Evolutionary conservation across 2,888 invertebrate genomes (phyloP).

Genomic region (Branchellion lobata): DNA sequence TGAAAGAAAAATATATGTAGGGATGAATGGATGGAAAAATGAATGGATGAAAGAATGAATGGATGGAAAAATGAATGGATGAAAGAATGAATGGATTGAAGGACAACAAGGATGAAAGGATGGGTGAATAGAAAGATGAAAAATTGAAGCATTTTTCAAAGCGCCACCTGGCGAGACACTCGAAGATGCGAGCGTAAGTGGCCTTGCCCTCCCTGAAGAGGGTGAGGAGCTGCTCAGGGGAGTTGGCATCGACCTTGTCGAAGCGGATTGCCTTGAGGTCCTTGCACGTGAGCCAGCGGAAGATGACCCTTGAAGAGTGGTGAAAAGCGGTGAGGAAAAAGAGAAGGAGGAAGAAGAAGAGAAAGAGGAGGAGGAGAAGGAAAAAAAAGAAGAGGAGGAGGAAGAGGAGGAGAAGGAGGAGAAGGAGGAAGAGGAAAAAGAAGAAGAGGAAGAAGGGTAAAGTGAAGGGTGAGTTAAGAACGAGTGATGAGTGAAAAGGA

Average conservation of each 20-base stretch:
- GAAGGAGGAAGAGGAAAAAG: neutral
- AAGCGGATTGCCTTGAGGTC: conserved; percentile 62
- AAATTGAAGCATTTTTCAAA: too few relatives aligned
- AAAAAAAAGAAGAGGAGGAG: neutral
- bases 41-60: too few relatives aligned
- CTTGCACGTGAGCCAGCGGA: conserved; percentile 63
- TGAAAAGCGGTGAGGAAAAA: neutral
- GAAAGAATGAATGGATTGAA: too few relatives aligned
- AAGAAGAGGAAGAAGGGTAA: neutral
- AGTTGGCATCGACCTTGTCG: conserved; percentile 56
- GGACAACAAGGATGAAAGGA: too few relatives aligned
- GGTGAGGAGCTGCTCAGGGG: conserved; percentile 60
- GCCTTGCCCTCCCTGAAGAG: conserved; percentile 62
- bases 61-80: too few relatives aligned
- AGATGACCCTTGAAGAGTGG: conserved; percentile 57
- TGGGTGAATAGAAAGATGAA: too few relatives aligned
- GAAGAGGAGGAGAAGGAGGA: neutral
- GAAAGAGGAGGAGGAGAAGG: neutral
- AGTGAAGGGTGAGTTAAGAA: too few relatives aligned
- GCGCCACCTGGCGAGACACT: conserved; percentile 60
- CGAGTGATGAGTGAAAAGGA: too few relatives aligned
- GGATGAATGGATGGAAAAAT: too few relatives aligned
- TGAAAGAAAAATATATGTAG: too few relatives aligned
- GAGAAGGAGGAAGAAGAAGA: neutral
- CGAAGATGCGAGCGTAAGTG: conserved; percentile 62